A percentile compares a stretch with the other conserved stretches of the same genome.
phyloP scores from a whole-genome alignment of 2,113 vertebrate genomes.

The Melanocharis versteri region DNA sequence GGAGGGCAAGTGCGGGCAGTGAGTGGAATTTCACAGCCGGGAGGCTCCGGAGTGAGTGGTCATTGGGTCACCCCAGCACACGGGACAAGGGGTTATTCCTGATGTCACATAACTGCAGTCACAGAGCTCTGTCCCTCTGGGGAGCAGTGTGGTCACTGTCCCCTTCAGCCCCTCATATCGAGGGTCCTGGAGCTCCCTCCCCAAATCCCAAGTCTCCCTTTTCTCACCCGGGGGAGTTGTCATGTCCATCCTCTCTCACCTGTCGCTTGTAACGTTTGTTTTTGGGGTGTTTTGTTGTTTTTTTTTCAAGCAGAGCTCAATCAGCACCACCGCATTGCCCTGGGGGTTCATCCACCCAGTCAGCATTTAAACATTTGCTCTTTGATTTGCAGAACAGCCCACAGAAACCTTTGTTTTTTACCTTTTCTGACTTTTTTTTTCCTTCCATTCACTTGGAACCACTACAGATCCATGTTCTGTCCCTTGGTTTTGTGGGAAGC shows the following conservation, averaged over 20 bases:
- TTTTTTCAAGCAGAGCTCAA: neutral
- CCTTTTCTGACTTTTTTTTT: neutral
- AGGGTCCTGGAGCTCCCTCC: neutral
- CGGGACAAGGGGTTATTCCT: neutral
- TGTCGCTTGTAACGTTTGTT: neutral
- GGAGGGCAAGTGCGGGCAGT: neutral
- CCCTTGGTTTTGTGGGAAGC: neutral
- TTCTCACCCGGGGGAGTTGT: fast-evolving
- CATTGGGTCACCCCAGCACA: neutral
- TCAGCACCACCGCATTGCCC: neutral
- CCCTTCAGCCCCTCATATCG: neutral
- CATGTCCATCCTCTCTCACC: neutral
- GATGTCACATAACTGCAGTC: neutral
- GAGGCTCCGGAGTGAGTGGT: neutral
- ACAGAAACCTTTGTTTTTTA: neutral
- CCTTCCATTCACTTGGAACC: neutral
- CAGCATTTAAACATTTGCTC: neutral
- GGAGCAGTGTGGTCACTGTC: neutral
- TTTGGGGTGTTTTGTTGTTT: neutral
- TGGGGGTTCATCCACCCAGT: neutral
- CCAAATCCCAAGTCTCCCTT: neutral
- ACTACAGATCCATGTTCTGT: fast-evolving
- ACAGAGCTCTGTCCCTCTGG: neutral
- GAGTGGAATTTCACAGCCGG: neutral
- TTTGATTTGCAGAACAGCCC: neutral